Conservation (phyloP, 2,797 vertebrate species). For the Phaenicophaeus curvirostris region DNA sequence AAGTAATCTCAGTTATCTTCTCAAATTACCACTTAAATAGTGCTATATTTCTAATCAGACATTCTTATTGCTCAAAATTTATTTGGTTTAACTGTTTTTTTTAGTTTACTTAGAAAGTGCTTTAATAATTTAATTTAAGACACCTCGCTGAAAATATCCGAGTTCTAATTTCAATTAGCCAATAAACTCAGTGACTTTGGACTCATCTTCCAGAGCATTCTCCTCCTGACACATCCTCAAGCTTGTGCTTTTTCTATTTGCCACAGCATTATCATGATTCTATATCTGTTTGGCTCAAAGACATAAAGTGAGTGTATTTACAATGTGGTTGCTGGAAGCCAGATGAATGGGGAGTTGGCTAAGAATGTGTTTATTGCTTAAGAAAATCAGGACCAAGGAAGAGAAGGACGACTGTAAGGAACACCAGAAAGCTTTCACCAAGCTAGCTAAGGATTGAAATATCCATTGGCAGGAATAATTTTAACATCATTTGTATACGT, state of each 20-base stretch:
- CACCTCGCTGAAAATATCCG: neutral
- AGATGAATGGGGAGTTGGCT: neutral
- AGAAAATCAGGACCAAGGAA: neutral
- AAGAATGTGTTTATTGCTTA: neutral
- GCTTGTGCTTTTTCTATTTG: neutral
- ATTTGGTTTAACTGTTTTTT: neutral
- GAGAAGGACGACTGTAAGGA: neutral
- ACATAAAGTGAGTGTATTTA: neutral
- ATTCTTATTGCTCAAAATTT: neutral
- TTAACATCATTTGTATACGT: neutral
- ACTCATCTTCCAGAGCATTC: neutral
- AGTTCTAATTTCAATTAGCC: neutral
- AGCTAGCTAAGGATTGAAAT: neutral
- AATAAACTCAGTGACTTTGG: neutral
- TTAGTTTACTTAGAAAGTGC: neutral
- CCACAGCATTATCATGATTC: neutral
- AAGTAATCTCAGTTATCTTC: neutral
- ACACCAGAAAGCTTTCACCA: neutral
- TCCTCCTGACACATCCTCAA: conserved; percentile 8
- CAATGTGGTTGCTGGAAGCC: neutral
- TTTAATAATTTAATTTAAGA: neutral
- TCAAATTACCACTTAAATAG: neutral
- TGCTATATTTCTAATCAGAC: neutral
- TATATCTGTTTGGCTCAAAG: neutral
- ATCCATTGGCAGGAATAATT: neutral